Evolutionary conservation across 1,140 invertebrate genomes (phyloP), one percentile per base, ranked within the genome.

Genomic region (Panulirus ornatus): DNA sequence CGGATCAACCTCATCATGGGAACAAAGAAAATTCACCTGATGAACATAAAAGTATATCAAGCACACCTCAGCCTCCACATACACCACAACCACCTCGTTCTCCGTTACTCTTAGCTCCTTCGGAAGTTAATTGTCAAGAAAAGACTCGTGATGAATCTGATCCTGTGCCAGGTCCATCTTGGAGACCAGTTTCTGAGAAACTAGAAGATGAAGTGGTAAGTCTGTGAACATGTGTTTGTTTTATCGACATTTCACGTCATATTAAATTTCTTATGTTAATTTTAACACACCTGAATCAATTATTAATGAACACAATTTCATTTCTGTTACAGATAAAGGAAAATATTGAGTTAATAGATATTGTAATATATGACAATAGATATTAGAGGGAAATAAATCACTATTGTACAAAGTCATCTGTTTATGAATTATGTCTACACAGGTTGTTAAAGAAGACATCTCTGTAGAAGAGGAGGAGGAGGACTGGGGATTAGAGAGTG

Each of bases 371-470:
- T n/a, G n/a, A n/a, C n/a, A n/a, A n/a, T n/a, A n/a, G n/a, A n/a
- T n/a, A n/a, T n/a, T n/a, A n/a, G n/a, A n/a, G n/a, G n/a, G n/a
- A n/a, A n/a, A n/a, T n/a, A n/a, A n/a, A n/a, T n/a, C n/a, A n/a
- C n/a, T n/a, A n/a, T n/a, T n/a, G n/a, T n/a, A n/a, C n/a, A 14
- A 19, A 58, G 5, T 58, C 19, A 1, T 58, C 14, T 73, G 34
- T n/a, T 75, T 6, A 73, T 78, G 27, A 66, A 40, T 30, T 5
- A 36, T 75, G 36, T 51, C 51, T 36, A 27, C 22, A 11, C 89
- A 92, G 91, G 70, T 91, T 76, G 79, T 92, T 40, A 92, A 92
- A 70, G 91, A 92, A 84, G 91, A 92, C 44, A 76, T 92, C 75
- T 88, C 86, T 40, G 71, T 92, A 66, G 89, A 91, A 73, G 89